A percentile compares a stretch with the other conserved stretches of the same genome.
phyloP scores from a whole-genome alignment of 1,140 invertebrate genomes.

The Amphibalanus amphitrite region DNA sequence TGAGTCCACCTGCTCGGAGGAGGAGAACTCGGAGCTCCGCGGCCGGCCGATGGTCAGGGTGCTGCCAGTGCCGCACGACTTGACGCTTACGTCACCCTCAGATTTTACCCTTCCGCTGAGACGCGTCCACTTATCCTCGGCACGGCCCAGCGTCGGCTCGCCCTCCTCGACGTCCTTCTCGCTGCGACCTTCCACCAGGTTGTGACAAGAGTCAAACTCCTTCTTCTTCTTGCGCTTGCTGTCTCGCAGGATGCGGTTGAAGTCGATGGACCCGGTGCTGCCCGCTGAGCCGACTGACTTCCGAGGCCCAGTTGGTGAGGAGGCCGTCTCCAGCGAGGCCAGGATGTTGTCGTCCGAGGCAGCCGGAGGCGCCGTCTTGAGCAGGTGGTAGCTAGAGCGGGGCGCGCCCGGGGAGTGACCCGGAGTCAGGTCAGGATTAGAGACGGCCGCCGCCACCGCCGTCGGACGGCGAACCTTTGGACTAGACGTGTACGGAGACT shows the following conservation, averaged over 20 bases:
- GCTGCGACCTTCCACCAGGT: too few species aligned
- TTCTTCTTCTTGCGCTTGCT: conserved; percentile 3
- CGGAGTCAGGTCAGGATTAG: too few species aligned
- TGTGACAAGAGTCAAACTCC: too few species aligned
- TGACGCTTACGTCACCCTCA: neutral
- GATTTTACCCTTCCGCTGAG: neutral
- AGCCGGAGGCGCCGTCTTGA: neutral
- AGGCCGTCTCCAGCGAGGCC: too few species aligned
- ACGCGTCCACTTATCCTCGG: neutral
- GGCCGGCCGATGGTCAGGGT: neutral
- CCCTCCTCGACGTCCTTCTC: too few species aligned
- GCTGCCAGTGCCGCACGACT: neutral
- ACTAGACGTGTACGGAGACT: neutral
- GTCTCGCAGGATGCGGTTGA: neutral
- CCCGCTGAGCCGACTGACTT: neutral
- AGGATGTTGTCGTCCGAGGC: neutral
- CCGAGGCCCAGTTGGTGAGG: neutral
- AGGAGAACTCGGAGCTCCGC: neutral
- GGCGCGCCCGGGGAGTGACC: neutral
- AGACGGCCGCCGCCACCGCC: neutral
- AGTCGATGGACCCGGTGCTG: neutral
- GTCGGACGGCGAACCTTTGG: neutral
- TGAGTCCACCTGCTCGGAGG: neutral
- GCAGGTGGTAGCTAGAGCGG: neutral
- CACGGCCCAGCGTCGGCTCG: too few species aligned